A percentile compares a stretch with the other conserved stretches of the same genome.
phyloP scores from a whole-genome alignment of 1,140 invertebrate genomes.

The Frieseomelitta varia region DNA sequence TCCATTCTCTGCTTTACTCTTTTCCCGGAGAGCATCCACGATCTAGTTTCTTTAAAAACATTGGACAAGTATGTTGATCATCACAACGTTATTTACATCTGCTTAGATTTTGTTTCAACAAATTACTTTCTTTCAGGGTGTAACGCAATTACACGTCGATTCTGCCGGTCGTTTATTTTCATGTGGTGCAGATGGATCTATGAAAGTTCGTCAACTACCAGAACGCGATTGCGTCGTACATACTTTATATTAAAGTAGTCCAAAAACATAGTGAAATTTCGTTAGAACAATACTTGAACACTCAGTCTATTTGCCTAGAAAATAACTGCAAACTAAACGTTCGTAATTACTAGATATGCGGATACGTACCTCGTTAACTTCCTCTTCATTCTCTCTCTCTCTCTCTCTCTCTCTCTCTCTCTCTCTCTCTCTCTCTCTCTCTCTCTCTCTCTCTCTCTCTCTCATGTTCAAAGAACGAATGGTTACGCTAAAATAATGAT shows the following conservation, averaged over 20 bases:
- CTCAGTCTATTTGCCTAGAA: not conserved
- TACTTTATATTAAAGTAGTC: conserved; percentile 76
- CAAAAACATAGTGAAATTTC: not conserved
- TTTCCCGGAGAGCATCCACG: conserved; percentile 96
- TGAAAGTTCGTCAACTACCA: conserved; percentile 97
- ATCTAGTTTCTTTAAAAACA: conserved; percentile 97
- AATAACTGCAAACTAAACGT: not conserved
- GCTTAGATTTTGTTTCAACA: not conserved
- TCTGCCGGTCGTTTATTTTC: conserved; percentile 94
- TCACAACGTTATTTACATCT: not conserved
- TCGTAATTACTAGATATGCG: not conserved
- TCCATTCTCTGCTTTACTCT: conserved; percentile 92
- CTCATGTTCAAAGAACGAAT: not conserved
- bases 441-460: not conserved
- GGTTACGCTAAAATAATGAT: not conserved
- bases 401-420: not conserved
- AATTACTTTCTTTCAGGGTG: conserved; percentile 84
- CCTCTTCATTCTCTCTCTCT: not conserved
- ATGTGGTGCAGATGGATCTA: conserved; percentile 98
- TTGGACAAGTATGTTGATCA: conserved; percentile 87
- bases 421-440: not conserved
- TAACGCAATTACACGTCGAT: conserved; percentile 97
- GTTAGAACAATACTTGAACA: not conserved
- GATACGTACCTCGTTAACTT: conserved; percentile 4
- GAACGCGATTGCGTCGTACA: conserved; percentile 85